phyloP scores from a whole-genome alignment of 1,140 invertebrate species.

The Drosophila teissieri region DNA sequence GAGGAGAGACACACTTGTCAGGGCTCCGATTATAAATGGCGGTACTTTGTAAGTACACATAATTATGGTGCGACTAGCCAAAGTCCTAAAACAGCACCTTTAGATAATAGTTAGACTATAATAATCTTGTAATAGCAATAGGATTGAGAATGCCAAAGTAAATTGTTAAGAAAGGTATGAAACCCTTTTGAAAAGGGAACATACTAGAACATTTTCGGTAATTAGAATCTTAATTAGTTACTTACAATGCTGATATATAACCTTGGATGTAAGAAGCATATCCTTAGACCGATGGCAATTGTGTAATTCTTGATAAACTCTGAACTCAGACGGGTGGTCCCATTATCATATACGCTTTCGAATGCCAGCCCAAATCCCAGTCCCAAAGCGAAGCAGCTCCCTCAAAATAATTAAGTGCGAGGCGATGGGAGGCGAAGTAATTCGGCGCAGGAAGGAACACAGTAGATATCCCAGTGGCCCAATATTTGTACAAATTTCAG shows the following conservation, averaged over 20 bases:
- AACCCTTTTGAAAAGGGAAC: too few species aligned
- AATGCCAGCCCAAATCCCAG: background rate
- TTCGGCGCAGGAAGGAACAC: slow-evolving; percentile 4
- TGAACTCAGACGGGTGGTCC: slow-evolving; percentile 22
- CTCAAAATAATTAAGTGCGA: slow-evolving; percentile 74
- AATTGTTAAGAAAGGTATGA: too few species aligned
- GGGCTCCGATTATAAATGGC: slow-evolving; percentile 15
- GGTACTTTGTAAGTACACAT: slow-evolving; percentile 21
- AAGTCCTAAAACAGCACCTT: too few species aligned
- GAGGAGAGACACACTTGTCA: slow-evolving; percentile 21
- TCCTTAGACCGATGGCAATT: background rate
- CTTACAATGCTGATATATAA: too few species aligned
- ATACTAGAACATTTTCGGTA: too few species aligned
- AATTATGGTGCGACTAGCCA: background rate
- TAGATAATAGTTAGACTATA: background rate
- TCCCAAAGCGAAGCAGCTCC: slow-evolving; percentile 8
- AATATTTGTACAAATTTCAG: slow-evolving; percentile 44
- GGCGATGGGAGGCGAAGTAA: slow-evolving; percentile 28
- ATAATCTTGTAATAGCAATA: too few species aligned
- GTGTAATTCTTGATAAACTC: background rate
- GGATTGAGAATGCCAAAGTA: too few species aligned
- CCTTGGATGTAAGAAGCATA: too few species aligned
- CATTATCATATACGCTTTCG: background rate
- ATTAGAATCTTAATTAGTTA: too few species aligned
- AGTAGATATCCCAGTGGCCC: slow-evolving; percentile 13